phyloP scores from a whole-genome alignment of 1,140 invertebrate species.

The Cecropterus lyciades region DNA sequence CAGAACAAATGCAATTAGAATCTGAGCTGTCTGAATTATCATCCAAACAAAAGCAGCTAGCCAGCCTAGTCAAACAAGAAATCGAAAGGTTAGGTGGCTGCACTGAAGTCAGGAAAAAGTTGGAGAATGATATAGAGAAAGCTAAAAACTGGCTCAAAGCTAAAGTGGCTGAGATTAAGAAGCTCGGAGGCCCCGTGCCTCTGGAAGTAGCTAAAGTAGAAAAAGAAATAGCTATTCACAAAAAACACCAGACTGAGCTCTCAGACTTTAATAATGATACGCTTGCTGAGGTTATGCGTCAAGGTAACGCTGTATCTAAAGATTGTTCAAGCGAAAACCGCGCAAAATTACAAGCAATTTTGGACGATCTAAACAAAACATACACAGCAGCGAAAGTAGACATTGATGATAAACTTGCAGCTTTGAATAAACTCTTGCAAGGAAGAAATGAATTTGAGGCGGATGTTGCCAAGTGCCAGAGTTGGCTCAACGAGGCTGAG shows the following conservation, averaged over 20 bases:
- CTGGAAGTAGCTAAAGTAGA: slow-evolving; percentile 90
- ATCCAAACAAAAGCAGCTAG: slow-evolving; percentile 89
- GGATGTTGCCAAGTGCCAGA: slow-evolving; percentile 91
- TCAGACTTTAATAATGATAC: slow-evolving; percentile 91
- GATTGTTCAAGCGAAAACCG: slow-evolving; percentile 92
- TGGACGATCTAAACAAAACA: slow-evolving; percentile 88
- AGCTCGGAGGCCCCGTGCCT: slow-evolving; percentile 90
- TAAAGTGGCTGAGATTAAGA: slow-evolving; percentile 90
- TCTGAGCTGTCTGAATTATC: slow-evolving; percentile 87
- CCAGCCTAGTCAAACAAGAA: slow-evolving; percentile 89
- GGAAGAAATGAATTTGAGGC: slow-evolving; percentile 92
- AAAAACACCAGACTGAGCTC: slow-evolving; percentile 90
- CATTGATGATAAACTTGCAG: slow-evolving; percentile 89
- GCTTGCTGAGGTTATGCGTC: slow-evolving; percentile 90
- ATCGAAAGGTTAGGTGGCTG: slow-evolving; percentile 88
- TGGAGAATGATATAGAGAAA: slow-evolving; percentile 91
- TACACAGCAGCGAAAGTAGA: slow-evolving; percentile 89
- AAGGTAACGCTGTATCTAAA: slow-evolving; percentile 90
- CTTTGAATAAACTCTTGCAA: slow-evolving; percentile 89
- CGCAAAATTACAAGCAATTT: slow-evolving; percentile 86
- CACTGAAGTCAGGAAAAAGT: slow-evolving; percentile 88
- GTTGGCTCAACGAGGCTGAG: slow-evolving; percentile 95
- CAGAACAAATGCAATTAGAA: slow-evolving; percentile 90
- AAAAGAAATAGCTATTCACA: slow-evolving; percentile 90
- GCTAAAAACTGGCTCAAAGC: slow-evolving; percentile 91